Conservation (phyloP, 2,888 invertebrate species). For the Apodemia mormo region DNA sequence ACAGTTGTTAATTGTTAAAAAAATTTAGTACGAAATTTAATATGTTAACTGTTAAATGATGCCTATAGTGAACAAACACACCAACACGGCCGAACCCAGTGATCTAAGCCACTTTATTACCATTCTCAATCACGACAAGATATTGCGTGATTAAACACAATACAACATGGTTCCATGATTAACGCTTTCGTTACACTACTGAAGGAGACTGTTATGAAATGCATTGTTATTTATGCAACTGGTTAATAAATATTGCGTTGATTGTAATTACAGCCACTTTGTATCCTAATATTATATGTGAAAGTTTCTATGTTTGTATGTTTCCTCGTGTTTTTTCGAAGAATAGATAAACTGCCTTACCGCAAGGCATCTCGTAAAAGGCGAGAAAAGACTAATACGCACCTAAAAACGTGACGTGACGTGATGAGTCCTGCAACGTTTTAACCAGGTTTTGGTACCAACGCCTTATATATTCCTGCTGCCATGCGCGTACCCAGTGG, state of each 20-base stretch:
- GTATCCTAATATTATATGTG: slow-evolving; percentile 2
- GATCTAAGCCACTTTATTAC: slow-evolving; percentile 5
- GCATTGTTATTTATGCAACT: slow-evolving; percentile 16
- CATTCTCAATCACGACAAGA: slow-evolving; percentile 10
- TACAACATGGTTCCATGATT: slow-evolving; percentile 12
- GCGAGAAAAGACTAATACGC: too few relatives aligned
- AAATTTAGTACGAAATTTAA: too few relatives aligned
- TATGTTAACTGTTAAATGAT: too few relatives aligned
- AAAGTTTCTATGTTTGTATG: background rate
- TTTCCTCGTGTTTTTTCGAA: too few relatives aligned
- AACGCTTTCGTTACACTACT: slow-evolving; percentile 1
- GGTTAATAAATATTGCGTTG: background rate
- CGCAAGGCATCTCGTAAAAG: too few relatives aligned
- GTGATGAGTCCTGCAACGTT: too few relatives aligned
- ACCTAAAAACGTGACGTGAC: too few relatives aligned
- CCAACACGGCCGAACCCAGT: slow-evolving; percentile 2
- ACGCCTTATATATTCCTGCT: too few relatives aligned
- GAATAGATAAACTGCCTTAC: too few relatives aligned
- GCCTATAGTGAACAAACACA: background rate
- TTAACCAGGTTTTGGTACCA: too few relatives aligned
- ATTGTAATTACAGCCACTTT: background rate
- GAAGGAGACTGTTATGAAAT: slow-evolving; percentile 11
- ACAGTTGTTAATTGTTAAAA: too few relatives aligned
- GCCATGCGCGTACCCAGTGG: too few relatives aligned
- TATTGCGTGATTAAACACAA: slow-evolving; percentile 16